Evolutionary conservation across 2,888 invertebrate genomes (phyloP).

Genomic region (Allygus modestus): DNA sequence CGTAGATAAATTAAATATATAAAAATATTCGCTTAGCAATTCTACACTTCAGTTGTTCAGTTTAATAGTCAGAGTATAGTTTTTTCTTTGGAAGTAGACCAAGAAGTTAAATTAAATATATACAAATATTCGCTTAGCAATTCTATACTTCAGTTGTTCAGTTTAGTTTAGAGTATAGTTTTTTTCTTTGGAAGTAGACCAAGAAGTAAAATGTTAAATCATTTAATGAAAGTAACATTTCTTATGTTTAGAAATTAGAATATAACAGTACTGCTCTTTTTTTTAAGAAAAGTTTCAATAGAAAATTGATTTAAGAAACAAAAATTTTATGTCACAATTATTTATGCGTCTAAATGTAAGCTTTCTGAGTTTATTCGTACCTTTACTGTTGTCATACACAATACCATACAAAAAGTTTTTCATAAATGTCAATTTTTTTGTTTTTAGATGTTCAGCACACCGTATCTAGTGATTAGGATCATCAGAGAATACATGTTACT

Average conservation of each 20-base stretch:
- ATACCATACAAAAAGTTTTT: not conserved
- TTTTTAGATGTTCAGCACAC: not conserved
- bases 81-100: not conserved
- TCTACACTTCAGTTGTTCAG: no score
- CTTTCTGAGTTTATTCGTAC: constrained; percentile 2
- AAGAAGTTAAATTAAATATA: not conserved
- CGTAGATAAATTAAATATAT: not conserved
- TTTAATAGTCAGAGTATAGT: not conserved
- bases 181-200: not conserved
- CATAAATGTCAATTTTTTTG: not conserved
- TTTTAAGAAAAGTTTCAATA: not conserved
- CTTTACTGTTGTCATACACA: not conserved
- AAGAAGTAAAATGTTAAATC: not conserved
- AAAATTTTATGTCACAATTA: not conserved
- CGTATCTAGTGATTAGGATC: not conserved
- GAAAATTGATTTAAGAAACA: not conserved
- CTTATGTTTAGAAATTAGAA: not conserved
- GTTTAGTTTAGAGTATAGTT: not conserved
- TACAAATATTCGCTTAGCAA: not conserved
- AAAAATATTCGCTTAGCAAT: not conserved
- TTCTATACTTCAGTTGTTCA: no score
- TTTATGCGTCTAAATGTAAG: constrained; percentile 8
- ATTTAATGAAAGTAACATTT: not conserved
- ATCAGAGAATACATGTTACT: not conserved
- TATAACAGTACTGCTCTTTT: not conserved